Conservation (phyloP, 2,113 vertebrate genomes). For the Lasiurus cinereus region DNA sequence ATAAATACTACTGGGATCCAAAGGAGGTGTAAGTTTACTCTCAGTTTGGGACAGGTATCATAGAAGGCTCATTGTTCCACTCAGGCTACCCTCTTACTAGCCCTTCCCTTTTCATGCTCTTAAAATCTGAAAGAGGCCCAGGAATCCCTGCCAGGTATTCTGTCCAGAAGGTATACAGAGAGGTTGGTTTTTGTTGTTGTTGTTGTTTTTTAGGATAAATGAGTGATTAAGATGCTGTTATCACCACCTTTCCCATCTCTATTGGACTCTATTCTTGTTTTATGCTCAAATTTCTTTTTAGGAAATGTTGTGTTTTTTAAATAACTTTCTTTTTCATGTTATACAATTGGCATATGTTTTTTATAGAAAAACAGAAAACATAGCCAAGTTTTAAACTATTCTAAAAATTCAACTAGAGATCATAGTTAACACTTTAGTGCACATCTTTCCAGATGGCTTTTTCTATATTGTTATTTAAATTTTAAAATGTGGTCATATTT, state of each 20-base stretch:
- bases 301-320: slow-evolving; percentile 69
- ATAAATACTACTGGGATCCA: not conserved
- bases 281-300: slow-evolving; percentile 62
- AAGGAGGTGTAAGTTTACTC: not conserved
- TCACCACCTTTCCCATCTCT: not conserved
- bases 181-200: not conserved
- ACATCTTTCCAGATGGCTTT: slow-evolving; percentile 13
- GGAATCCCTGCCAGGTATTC: not conserved
- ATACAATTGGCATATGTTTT: slow-evolving; percentile 74
- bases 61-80: not conserved
- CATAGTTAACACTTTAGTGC: slow-evolving; percentile 41
- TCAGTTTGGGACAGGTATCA: not conserved
- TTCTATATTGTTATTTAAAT: slow-evolving; percentile 20
- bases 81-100: not conserved
- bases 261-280: slow-evolving; percentile 46
- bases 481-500: slow-evolving; percentile 33
- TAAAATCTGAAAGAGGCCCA: slow-evolving; percentile 10
- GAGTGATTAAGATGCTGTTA: not conserved
- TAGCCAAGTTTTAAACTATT: slow-evolving; percentile 60
- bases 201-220: not conserved
- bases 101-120: not conserved
- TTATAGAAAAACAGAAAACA: slow-evolving; percentile 53
- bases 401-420: slow-evolving; percentile 62
- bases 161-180: not conserved
- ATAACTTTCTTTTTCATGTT: slow-evolving; percentile 67